A percentile compares a stretch with the other conserved stretches of the same genome.
phyloP scores from a whole-genome alignment of 2,113 vertebrate genomes.

The Macaca mulatta region DNA sequence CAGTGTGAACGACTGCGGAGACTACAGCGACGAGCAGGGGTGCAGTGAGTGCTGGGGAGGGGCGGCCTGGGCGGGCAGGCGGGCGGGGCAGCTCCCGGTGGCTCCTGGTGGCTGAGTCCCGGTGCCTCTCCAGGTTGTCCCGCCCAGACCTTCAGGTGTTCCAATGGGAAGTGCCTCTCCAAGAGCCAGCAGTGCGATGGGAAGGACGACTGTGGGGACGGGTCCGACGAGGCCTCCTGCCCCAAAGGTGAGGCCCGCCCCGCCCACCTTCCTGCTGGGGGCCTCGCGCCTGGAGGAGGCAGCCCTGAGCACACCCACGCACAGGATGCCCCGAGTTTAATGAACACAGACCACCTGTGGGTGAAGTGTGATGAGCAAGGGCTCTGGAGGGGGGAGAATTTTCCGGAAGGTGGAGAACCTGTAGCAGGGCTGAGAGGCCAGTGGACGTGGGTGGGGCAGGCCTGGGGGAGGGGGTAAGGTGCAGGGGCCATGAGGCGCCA shows the following conservation, averaged over 20 bases:
- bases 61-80: rapidly evolving
- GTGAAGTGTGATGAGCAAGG: not conserved
- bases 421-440: not conserved
- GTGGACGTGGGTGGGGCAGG: not conserved
- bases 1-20: conserved; percentile 91
- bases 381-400: not conserved
- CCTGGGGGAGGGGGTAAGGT: not conserved
- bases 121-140: conserved; percentile 79
- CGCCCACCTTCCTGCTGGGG: not conserved
- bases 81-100: no score
- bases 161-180: conserved; percentile 86
- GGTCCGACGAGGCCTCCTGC: conserved; percentile 90
- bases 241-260: conserved; percentile 76
- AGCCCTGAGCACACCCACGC: rapidly evolving
- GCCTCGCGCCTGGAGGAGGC: not conserved
- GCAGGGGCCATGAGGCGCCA: not conserved
- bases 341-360: not conserved
- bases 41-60: conserved; percentile 87
- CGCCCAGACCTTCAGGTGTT: conserved; percentile 81
- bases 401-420: not conserved
- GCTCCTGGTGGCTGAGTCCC: not conserved
- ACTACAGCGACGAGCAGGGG: conserved; percentile 89
- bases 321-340: not conserved
- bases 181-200: conserved; percentile 85
- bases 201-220: conserved; percentile 87